phyloP scores from a whole-genome alignment of 2,113 vertebrate genomes.

The Alligator sinensis region DNA sequence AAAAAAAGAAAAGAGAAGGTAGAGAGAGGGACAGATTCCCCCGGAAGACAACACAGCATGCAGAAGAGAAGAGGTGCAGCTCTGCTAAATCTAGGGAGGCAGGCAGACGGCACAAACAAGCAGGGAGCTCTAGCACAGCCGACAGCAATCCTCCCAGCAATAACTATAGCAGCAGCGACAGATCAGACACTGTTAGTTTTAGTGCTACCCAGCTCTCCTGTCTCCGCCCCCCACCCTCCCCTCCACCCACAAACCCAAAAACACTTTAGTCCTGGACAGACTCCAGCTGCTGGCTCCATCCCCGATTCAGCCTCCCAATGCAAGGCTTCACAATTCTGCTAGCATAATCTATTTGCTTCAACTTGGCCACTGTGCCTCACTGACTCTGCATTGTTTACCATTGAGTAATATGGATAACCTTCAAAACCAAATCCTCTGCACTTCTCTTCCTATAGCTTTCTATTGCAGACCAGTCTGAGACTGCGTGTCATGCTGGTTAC shows the following conservation, averaged over 20 bases:
- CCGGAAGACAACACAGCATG: constrained; percentile 54
- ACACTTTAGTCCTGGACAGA: constrained; percentile 85
- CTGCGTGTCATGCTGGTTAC: background rate
- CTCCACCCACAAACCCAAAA: constrained; percentile 75
- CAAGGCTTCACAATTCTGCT: constrained; percentile 81
- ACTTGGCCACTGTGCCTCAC: constrained; percentile 74
- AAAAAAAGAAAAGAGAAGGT: constrained; percentile 73
- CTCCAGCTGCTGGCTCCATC: constrained; percentile 88
- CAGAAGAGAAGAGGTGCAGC: constrained; percentile 50
- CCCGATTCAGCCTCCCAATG: constrained; percentile 87
- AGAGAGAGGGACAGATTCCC: constrained; percentile 62
- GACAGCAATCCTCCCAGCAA: constrained; percentile 68
- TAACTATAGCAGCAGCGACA: constrained; percentile 53
- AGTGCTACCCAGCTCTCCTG: constrained; percentile 76
- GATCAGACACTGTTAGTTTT: constrained; percentile 80
- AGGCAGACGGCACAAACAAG: constrained; percentile 43
- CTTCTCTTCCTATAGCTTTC: too few relatives aligned
- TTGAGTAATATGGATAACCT: constrained; percentile 66
- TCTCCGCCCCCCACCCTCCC: constrained; percentile 82
- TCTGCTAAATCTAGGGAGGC: constrained; percentile 26
- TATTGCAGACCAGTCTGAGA: background rate
- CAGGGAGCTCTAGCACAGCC: constrained; percentile 66
- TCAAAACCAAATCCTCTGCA: background rate
- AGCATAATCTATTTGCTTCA: constrained; percentile 79
- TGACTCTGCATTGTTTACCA: constrained; percentile 79